Evolutionary conservation across 2,797 vertebrate species (phyloP), one percentile per base, ranked within the genome.

Genomic region (Thalassophryne amazonica): DNA sequence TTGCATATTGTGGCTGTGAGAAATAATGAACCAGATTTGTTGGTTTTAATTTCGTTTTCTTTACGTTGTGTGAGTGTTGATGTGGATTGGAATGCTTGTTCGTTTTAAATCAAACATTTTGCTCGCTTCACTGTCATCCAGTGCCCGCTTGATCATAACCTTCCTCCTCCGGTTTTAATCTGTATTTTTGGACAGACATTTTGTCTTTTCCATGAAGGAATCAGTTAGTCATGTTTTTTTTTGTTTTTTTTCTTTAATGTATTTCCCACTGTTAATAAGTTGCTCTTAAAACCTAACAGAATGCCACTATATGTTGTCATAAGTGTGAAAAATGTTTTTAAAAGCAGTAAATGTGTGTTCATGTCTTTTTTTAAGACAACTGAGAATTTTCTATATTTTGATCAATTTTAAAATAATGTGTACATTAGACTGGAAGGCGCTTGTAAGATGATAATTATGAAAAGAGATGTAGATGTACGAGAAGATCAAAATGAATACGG

Each of bases 371-470:
- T 74, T 77, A 29, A 63, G 67, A 13, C 4, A 41, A 23, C 6
- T 21, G 32, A 6, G 34, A 39, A 39, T 76, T 74, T 72, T 73
- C 53, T 78, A 81, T 73, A 74, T 78, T 86, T 86, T 87, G 51
- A 77, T 86, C 87, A 60, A 38, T 78, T 68, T 80, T 60, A 38
- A 76, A 45, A 30, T 39, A 27, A 71, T 55, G 36, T 74, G 64
- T 73, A 78, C 66, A 50, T 66, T 63, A 64, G 42, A 74, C 39
- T 57, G 71, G 47, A 58, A 42, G 6, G 40, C 27, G 13, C 50
- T 13, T 11, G 14, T 16, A 20, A 45, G 39, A 43, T 32, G 30
- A 25, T 21, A 27, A 25, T 36, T 16, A 5, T 17, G 6, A 40
- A 18, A 32, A 57, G n/a, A 49, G 42, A 58, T 46, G 12, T 27